Evolutionary conservation across 2,113 vertebrate species (phyloP).

Genomic region (Myrmecophaga tridactyla): DNA sequence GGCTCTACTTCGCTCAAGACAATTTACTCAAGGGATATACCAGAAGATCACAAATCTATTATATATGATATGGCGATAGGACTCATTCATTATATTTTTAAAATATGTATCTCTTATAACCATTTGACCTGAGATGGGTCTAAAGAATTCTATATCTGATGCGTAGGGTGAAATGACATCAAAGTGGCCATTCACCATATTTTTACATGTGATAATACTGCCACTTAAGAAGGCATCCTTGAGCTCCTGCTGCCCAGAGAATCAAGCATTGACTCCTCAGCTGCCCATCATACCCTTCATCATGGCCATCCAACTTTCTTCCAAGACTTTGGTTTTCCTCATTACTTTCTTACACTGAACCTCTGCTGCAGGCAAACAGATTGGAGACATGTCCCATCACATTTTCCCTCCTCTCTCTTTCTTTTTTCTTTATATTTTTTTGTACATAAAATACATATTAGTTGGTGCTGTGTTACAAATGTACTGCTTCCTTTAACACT

Average conservation of each 20-base stretch:
- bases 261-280: not conserved
- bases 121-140: not conserved
- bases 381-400: not conserved
- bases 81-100: not conserved
- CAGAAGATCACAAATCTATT: constrained; percentile 28
- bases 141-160: not conserved
- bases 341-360: not conserved
- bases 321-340: not conserved
- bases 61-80: not conserved
- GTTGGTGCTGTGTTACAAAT: not conserved
- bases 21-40: constrained; percentile 7
- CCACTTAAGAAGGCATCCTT: not conserved
- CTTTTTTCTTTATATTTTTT: not conserved
- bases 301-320: not conserved
- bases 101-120: not conserved
- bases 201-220: not conserved
- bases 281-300: not conserved
- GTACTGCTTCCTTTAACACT: not conserved
- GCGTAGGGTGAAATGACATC: not conserved
- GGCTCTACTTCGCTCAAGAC: constrained; percentile 35
- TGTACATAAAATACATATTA: not conserved
- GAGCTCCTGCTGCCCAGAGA: not conserved
- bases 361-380: not conserved
- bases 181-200: not conserved
- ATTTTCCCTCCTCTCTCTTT: rapidly evolving